Conservation (phyloP, 2,113 vertebrate species). For the Monarcha castaneiventris region DNA sequence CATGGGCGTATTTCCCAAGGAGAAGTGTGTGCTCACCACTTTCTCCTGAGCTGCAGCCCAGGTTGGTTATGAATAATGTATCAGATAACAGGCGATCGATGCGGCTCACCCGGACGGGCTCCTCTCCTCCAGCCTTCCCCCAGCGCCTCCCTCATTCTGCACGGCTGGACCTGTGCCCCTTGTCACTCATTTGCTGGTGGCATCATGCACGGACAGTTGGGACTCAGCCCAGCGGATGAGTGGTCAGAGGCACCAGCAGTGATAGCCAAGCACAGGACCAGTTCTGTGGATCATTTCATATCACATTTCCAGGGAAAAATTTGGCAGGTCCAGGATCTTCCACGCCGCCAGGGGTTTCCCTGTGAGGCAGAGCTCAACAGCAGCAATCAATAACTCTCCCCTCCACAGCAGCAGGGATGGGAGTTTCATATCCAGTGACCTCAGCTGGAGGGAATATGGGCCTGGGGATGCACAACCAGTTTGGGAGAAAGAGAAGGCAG, state of each 20-base stretch:
- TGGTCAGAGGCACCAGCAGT: fast-evolving
- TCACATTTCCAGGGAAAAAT: background rate
- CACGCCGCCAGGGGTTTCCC: background rate
- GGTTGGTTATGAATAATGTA: constrained; percentile 45
- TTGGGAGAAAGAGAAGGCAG: background rate
- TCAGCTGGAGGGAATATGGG: background rate
- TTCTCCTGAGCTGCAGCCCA: constrained; percentile 20
- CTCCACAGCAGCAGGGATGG: background rate
- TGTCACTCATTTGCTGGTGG: background rate
- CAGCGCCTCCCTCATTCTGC: background rate
- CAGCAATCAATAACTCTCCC: background rate
- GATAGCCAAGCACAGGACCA: background rate
- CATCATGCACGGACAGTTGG: background rate
- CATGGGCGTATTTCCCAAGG: background rate
- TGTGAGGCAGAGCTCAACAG: background rate
- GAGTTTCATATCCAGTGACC: background rate
- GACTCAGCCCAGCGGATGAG: background rate
- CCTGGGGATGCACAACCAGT: background rate
- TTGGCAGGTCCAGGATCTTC: background rate
- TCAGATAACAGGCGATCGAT: background rate
- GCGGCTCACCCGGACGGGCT: fast-evolving
- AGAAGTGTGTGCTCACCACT: background rate
- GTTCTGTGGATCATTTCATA: background rate
- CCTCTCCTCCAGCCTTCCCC: background rate
- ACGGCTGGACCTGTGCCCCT: fast-evolving